These are phyloP conservation scores for Orius insidiosus DNA, from an alignment of 1,140 invertebrate species.

Conservation along the genomic window DNA sequence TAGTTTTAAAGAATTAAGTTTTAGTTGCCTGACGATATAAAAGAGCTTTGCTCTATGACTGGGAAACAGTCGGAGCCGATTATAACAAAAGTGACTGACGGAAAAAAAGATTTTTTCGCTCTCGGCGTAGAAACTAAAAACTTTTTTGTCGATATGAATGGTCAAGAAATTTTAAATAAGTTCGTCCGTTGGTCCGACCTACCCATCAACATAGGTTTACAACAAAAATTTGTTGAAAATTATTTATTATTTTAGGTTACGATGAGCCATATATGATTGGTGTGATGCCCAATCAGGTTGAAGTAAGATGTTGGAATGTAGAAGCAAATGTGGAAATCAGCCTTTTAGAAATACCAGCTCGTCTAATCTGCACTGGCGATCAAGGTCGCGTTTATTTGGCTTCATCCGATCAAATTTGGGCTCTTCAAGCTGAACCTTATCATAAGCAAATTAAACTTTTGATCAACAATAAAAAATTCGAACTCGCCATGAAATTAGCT, in stretches of 20 bases:
- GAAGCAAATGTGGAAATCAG: slow-evolving; percentile 54
- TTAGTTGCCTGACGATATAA: slow-evolving; percentile 4
- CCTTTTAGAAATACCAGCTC: slow-evolving; percentile 51
- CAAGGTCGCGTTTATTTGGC: slow-evolving; percentile 70
- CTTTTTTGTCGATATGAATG: slow-evolving; percentile 57
- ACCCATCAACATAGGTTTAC: slow-evolving; percentile 56
- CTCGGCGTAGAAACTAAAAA: slow-evolving; percentile 69
- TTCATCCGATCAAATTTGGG: slow-evolving; percentile 74
- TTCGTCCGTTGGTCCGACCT: slow-evolving; percentile 69
- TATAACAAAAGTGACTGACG: slow-evolving; percentile 53
- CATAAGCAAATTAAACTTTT: slow-evolving; percentile 64
- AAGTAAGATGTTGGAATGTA: slow-evolving; percentile 48
- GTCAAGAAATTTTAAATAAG: slow-evolving; percentile 33
- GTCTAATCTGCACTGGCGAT: slow-evolving; percentile 37
- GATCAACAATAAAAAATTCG: slow-evolving; percentile 77
- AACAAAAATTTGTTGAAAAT: too few relatives aligned
- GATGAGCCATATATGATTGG: slow-evolving; percentile 82
- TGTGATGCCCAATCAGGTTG: slow-evolving; percentile 58
- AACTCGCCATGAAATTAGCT: slow-evolving; percentile 81
- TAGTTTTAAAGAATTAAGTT: not conserved
- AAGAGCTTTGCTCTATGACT: slow-evolving; percentile 59
- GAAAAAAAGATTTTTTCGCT: slow-evolving; percentile 37
- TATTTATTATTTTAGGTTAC: slow-evolving; percentile 54
- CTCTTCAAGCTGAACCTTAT: slow-evolving; percentile 57
- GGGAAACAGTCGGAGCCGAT: slow-evolving; percentile 71